Percentiles rank a stretch among this genome's conserved stretches.
These are phyloP conservation scores for Poicephalus meyeri DNA, from an alignment of 2,113 vertebrate species.

Conservation along the genomic window DNA sequence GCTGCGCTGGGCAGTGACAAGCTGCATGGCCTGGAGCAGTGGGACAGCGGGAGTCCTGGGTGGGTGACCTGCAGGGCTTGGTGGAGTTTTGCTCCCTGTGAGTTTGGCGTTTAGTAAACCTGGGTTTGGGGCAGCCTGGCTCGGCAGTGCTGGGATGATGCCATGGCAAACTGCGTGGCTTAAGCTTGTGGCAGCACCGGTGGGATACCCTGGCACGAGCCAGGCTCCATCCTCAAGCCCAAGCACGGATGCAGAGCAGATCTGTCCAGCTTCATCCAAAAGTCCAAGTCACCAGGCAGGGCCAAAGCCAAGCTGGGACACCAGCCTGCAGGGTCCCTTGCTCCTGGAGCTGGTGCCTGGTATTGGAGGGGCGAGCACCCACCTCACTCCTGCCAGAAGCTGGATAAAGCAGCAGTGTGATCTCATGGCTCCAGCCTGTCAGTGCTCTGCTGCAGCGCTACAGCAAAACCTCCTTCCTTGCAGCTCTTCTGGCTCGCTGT, in stretches of 20 bases:
- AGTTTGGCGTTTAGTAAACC: not conserved
- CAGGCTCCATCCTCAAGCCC: not conserved
- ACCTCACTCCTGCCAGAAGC: not conserved
- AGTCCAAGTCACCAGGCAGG: not conserved
- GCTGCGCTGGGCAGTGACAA: not conserved
- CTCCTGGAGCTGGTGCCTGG: not conserved
- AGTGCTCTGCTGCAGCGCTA: not conserved
- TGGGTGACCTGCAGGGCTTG: not conserved
- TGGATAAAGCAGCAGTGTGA: not conserved
- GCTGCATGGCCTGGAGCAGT: accelerated
- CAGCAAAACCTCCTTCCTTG: not conserved
- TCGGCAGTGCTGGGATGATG: accelerated
- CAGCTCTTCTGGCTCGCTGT: not conserved
- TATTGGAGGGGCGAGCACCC: accelerated
- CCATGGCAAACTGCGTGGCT: accelerated
- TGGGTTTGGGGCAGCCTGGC: not conserved
- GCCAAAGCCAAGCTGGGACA: not conserved
- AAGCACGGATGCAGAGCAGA: not conserved
- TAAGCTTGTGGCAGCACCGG: accelerated
- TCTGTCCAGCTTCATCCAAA: not conserved
- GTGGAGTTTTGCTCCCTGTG: not conserved
- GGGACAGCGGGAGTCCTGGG: not conserved
- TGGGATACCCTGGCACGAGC: not conserved
- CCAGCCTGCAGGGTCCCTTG: not conserved
- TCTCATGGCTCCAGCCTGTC: not conserved